A percentile compares a stretch with the other conserved stretches of the same genome.
Evolutionary conservation across 2,113 vertebrate species (phyloP).

Genomic region (Struthio camelus): DNA sequence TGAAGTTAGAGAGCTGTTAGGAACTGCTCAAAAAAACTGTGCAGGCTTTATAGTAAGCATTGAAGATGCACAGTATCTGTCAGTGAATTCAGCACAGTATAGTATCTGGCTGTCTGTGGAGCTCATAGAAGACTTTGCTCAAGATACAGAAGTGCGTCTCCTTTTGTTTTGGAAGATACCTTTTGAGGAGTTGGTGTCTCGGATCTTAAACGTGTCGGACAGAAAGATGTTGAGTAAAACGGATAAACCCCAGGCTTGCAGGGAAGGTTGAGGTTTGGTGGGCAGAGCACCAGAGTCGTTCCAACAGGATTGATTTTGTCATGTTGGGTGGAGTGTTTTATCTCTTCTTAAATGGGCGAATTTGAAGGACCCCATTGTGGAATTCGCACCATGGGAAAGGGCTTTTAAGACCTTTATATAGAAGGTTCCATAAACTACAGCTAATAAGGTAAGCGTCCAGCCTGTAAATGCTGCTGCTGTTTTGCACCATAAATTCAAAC

Average conservation of each 20-base stretch:
- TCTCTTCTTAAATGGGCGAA: not conserved
- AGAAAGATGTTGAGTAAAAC: not conserved
- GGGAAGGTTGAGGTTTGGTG: not conserved
- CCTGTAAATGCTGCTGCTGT: not conserved
- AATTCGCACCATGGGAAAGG: not conserved
- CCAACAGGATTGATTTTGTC: not conserved
- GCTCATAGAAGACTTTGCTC: not conserved
- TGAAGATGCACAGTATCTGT: not conserved
- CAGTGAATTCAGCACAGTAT: not conserved
- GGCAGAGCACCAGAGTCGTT: rapidly evolving
- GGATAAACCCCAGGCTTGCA: not conserved
- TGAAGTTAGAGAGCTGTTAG: not conserved
- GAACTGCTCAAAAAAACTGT: not conserved
- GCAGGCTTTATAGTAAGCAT: not conserved
- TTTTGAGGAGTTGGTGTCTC: not conserved
- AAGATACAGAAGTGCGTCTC: not conserved
- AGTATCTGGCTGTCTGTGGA: not conserved
- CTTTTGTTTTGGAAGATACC: rapidly evolving
- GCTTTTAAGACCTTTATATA: not conserved
- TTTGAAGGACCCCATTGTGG: not conserved
- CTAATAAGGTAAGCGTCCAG: not conserved
- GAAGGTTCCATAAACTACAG: not conserved
- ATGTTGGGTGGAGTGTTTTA: not conserved
- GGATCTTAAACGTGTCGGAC: not conserved
- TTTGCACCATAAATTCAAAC: not conserved